phyloP scores from a whole-genome alignment of 1,140 invertebrate species.

The Drosophila burlai region DNA sequence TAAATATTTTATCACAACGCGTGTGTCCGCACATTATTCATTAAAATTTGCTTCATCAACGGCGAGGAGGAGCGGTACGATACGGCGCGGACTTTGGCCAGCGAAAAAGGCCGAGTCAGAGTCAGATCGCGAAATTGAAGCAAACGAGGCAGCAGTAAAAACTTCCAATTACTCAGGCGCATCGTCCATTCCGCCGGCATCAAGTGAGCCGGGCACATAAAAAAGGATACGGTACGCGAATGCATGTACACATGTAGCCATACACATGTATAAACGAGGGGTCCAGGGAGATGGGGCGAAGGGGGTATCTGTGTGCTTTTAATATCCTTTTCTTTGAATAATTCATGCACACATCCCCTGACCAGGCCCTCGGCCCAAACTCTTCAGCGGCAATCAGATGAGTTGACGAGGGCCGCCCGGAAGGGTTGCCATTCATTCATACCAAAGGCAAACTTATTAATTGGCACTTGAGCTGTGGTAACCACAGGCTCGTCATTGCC shows the following conservation, averaged over 20 bases:
- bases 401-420: conserved; percentile 54
- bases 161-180: conserved; percentile 80
- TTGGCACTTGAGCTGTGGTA: conserved; percentile 80
- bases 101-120: conserved; percentile 26
- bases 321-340: conserved; percentile 82
- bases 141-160: conserved; percentile 81
- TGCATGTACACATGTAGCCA: conserved; percentile 11
- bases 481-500: conserved; percentile 38
- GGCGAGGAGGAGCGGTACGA: conserved; percentile 6
- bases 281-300: not conserved
- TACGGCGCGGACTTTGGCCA: not conserved
- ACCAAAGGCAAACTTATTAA: conserved; percentile 79
- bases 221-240: conserved; percentile 26
- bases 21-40: conserved; percentile 81
- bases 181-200: conserved; percentile 29
- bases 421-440: conserved; percentile 65
- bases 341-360: conserved; percentile 68
- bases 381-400: conserved; percentile 67
- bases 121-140: conserved; percentile 66
- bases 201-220: conserved; percentile 32
- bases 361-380: conserved; percentile 50
- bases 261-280: not conserved
- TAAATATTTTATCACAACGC: conserved; percentile 75
- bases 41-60: conserved; percentile 79
- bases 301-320: conserved; percentile 70